A percentile compares a stretch with the other conserved stretches of the same genome.
phyloP scores from a whole-genome alignment of 2,797 vertebrate genomes.

The Gastrophryne carolinensis region DNA sequence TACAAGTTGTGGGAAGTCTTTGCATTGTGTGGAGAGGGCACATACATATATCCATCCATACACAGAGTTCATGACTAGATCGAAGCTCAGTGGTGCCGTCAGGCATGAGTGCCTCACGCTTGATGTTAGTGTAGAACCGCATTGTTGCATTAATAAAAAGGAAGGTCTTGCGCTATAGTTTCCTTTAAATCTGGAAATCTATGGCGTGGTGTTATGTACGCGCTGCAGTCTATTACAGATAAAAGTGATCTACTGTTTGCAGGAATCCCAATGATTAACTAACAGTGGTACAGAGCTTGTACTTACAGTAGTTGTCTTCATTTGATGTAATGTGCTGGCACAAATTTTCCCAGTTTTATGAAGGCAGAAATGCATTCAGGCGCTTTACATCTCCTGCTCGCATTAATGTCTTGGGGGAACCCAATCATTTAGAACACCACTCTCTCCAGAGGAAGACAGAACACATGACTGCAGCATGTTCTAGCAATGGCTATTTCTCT shows the following conservation, averaged over 20 bases:
- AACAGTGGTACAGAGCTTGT: neutral
- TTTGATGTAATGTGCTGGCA: neutral
- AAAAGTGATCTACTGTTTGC: neutral
- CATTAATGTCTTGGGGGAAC: neutral
- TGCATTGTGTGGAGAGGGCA: too few relatives aligned
- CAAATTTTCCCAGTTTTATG: neutral
- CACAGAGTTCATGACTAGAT: too few relatives aligned
- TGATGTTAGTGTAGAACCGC: too few relatives aligned
- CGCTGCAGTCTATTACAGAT: neutral
- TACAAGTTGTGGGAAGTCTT: too few relatives aligned
- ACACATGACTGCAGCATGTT: conserved; percentile 7
- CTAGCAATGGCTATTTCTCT: neutral
- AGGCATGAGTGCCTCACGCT: too few relatives aligned
- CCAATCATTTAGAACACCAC: neutral
- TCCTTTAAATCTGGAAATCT: neutral
- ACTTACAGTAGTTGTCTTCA: neutral
- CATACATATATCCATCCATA: too few relatives aligned
- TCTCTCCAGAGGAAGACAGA: neutral
- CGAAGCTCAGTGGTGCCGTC: too few relatives aligned
- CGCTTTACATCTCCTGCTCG: neutral
- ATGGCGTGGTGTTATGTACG: neutral
- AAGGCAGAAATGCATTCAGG: neutral
- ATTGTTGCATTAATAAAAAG: too few relatives aligned
- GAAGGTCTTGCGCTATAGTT: too few relatives aligned
- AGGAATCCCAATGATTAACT: neutral